Evolutionary conservation across 1,140 invertebrate genomes (phyloP), one percentile per base, ranked within the genome.

Genomic region (Apis cerana): DNA sequence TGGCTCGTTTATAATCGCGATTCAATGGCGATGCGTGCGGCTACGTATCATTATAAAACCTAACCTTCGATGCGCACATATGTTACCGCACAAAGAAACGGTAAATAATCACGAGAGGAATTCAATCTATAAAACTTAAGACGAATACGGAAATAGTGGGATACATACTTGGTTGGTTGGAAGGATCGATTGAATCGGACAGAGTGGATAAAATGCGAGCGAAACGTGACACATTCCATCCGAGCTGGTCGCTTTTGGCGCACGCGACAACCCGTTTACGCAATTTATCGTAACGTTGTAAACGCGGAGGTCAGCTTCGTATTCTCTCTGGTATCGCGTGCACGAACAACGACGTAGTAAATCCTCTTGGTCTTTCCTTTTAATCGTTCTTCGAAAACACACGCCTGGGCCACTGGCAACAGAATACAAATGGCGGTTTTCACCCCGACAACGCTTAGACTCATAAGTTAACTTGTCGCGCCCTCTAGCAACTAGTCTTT

Each of bases 181-280:
- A 56, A 27, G 17, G 50, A 54, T 52, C n/a, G 50, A 54, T 54
- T 69, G 12, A 19, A 70, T 70, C n/a, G 68, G 50, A 17, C 2
- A 21, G n/a, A 13, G 2, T 21, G 12, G 68, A 70, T 27, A 52
- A 52, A 69, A 52, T 10, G n/a, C n/a, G 27, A 71, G 8, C 2
- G 33, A 27, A 67, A 67, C 33, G 43, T 7, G 65, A 68, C 65
- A n/a, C 2, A 23, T 58, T 59, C 15, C 27, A 13, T 13, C 33
- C 27, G 23, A n/a, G 8, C n/a, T 10, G 54, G 8, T n/a, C 56
- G 33, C 56, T 74, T 33, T 59, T n/a, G 71, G 71, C 56, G 71
- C 71, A 74, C 71, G 71, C 71, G 71, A 74, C 33, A 3, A 33
- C 33, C n/a, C 71, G 54, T 78, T 68, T 23, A 58, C 76, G 43